Conservation (phyloP, 1,140 invertebrate species). For the Yoshiicerus persimilis region DNA sequence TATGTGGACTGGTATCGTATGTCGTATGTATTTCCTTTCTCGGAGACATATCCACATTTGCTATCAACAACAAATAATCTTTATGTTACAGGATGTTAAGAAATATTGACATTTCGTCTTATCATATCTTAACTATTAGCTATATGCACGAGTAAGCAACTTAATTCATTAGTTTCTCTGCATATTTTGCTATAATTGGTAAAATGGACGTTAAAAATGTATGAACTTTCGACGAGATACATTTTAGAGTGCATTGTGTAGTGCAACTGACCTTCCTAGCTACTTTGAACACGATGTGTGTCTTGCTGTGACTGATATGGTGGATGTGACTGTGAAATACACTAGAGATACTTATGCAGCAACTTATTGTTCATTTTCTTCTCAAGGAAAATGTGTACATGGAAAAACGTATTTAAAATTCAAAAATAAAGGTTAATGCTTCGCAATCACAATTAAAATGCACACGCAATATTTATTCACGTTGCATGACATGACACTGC, state of each 20-base stretch:
- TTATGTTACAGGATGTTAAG: not conserved
- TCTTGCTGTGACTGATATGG: too few species aligned
- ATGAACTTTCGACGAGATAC: not conserved
- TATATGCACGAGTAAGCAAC: not conserved
- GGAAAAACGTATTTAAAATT: not conserved
- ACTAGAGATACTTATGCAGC: not conserved
- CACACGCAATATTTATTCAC: not conserved
- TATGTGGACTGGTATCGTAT: not conserved
- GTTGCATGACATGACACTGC: not conserved
- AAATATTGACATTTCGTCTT: not conserved
- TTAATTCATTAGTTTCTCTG: not conserved
- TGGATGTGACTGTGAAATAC: too few species aligned
- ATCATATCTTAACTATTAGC: not conserved
- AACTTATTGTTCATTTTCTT: not conserved
- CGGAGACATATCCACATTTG: not conserved
- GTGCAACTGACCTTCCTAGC: not conserved
- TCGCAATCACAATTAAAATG: not conserved
- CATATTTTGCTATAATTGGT: too few species aligned
- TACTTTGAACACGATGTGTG: not conserved
- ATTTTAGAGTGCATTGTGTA: not conserved
- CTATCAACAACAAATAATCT: not conserved
- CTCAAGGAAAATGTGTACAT: not conserved
- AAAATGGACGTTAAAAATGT: not conserved
- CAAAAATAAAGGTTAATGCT: conserved; percentile 16
- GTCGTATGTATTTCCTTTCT: conserved; percentile 2